Conservation (phyloP, 1,140 invertebrate genomes). For the Drosophila tropicalis region DNA sequence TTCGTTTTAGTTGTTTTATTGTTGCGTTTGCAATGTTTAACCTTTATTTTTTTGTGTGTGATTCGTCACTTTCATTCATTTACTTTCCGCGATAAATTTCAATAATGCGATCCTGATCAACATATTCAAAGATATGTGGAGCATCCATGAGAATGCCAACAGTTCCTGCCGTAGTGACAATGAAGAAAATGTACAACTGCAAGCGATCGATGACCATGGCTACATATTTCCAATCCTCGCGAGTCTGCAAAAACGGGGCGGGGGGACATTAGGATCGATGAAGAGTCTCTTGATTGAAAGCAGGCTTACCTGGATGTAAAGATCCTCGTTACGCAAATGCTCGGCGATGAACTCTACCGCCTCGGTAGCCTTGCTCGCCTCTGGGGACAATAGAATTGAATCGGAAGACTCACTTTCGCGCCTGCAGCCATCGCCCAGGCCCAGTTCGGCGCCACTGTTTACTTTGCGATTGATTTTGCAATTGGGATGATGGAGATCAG, state of each 20-base stretch:
- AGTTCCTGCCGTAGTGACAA: slow-evolving; percentile 97
- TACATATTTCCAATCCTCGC: slow-evolving; percentile 99
- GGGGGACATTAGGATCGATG: neutral
- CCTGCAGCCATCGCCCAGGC: slow-evolving; percentile 86
- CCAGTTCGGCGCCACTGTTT: slow-evolving; percentile 87
- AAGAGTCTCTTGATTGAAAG: neutral
- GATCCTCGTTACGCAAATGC: slow-evolving; percentile 97
- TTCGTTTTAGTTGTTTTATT: slow-evolving; percentile 66
- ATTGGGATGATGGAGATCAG: slow-evolving; percentile 97
- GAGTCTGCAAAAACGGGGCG: slow-evolving; percentile 87
- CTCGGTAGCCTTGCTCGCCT: slow-evolving; percentile 97
- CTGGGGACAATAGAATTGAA: slow-evolving; percentile 93
- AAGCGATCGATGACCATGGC: slow-evolving; percentile 99
- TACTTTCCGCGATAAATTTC: slow-evolving; percentile 97
- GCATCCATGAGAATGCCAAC: slow-evolving; percentile 99
- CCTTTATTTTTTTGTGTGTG: slow-evolving; percentile 47
- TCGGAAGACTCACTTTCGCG: slow-evolving; percentile 96
- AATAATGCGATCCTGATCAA: slow-evolving; percentile 98
- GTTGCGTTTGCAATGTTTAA: slow-evolving; percentile 81
- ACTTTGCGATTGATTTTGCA: slow-evolving; percentile 96
- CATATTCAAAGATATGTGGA: slow-evolving; percentile 99
- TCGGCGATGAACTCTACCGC: slow-evolving; percentile 99
- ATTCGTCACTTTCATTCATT: slow-evolving; percentile 52
- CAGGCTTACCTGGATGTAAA: slow-evolving; percentile 94
- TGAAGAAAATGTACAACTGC: slow-evolving; percentile 98